Base-by-base conservation (phyloP, 2,888 invertebrate genomes). In the Andricus curvator region DNA sequence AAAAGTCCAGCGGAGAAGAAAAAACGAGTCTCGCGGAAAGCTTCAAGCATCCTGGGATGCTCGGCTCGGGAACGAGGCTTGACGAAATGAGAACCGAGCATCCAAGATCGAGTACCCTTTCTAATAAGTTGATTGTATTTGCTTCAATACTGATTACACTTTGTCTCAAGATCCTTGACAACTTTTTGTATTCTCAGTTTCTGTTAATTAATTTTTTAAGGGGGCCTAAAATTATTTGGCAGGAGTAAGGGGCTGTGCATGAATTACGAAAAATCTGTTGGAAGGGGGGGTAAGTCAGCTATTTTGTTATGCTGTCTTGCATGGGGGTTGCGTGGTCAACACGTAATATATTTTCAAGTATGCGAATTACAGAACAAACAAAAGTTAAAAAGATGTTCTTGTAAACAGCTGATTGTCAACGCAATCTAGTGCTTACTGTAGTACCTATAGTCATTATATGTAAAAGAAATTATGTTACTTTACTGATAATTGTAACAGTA, bases 11-110 rank as follows among this genome's bases (percentile, higher is more conserved):
- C 22, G 37, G 6, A 41, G 67, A 67, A 67, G 67, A 67, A 67
- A 41, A 67, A 67, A 67, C 67, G 41, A 67, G 67, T 67, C 41
- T 67, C 67, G 67, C 37, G 37, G 67, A 67, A 67, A 67, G 37
- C 67, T 41, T 67, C 41, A 67, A 67, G 67, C 13, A 67, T 67
- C 67, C 67, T 41, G 44, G 11, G 66, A 66, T 37, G n/a, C 66
- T 65, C 65, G 37, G 37, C 29, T 20, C 37, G 2, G 17, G 33
- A 66, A 37, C 37, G 66, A 66, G 33, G 4, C 66, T 68, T 62
- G 8, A 62, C 25, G 25, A 44, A 22, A 68, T 68, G 44, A 68
- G 68, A 25, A 44, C 25, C 17, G 68, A 20, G 44, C 41, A 68
- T 44, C 41, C 22, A 68, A 68, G 68, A 44, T 68, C 25, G n/a